Base-by-base conservation (phyloP, 2,888 invertebrate genomes). In the Syrista parreyssii region DNA sequence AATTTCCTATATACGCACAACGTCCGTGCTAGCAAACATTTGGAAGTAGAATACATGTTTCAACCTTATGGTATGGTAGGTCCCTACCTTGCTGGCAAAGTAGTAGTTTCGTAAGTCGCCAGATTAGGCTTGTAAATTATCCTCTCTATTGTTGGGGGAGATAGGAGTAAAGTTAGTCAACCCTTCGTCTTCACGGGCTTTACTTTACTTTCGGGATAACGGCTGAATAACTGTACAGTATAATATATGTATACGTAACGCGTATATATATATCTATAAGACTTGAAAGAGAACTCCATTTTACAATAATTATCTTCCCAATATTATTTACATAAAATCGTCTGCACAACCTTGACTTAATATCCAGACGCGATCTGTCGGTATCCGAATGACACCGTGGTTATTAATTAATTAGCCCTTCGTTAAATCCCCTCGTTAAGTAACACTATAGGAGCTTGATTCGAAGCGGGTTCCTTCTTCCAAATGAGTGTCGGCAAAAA, bases 41-140 rank as follows among this genome's bases (percentile, higher is more conserved):
- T 9, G 23, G 23, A 9, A 55, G 23, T 55, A 23, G 55, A 15
- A 55, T 55, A 55, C 55, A 23, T 23, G 55, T 55, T 55, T 55
- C 55, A 23, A 1, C 55, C 55, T 55, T 23, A 55, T 15, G 6
- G 55, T 23, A 55, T 23, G 9, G 55, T 23, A 55, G 55, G 55
- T 23, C 23, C 55, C 55, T 55, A 23, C 55, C 23, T 55, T 55
- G 55, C 55, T 23, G 55, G 55, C 55, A 23, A 31, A 12, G 31
- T 33, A 33, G 32, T 33, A 71, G 71, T 71, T 71, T 32, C 71
- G 31, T 71, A 71, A 33, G 71, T 71, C 33, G 33, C 31, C 12
- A 33, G 71, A 71, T 71, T 71, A 71, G 71, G 71, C 71, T 71
- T 71, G 71, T 71, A 71, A 71, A 71, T 71, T 71, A 71, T 71